Evolutionary conservation across 2,888 invertebrate genomes (phyloP), one percentile per base, ranked within the genome.

Genomic region (Trisateles emortualis): DNA sequence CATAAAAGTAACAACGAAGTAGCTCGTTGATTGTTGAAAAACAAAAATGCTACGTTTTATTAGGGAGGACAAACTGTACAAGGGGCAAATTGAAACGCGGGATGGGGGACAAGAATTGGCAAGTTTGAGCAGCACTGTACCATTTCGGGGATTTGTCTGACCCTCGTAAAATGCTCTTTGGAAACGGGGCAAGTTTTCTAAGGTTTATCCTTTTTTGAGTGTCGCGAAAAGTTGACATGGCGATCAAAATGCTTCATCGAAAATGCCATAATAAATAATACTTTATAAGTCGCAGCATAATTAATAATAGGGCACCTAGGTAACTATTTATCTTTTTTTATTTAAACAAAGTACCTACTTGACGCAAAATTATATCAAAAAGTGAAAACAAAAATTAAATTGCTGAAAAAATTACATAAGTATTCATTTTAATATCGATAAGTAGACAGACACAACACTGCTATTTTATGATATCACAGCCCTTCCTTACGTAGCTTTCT

Each of bases 21-120:
- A 62, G 63, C 56, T 57, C 68, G 74, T 70, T 65, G 76, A 76
- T 72, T 69, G 72, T 69, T 68, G 73, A 75, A 80, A 19, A 83
- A 82, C 85, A 79, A 85, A 83, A 84, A 79, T 72, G 75, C 68
- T 69, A 74, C 73, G 64, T 79, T 83, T 81, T 85, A 84, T 85
- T 80, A 74, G 64, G 67, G 60, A 67, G 62, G 65, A 70, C 74
- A 67, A 78, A 81, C 73, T 75, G 72, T 78, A 74, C 78, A 75
- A 81, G 81, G 81, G 80, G 84, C 81, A 88, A 88, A 88, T 88
- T 87, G 87, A 88, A 88, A 86, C 76, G 76, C 78, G 81, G 78
- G 79, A 71, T 74, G 78, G 77, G 70, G 75, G 70, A 77, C 76
- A 72, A 60, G 72, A 80, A 83, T 81, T 74, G 85, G 76, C 77